Evolutionary conservation across 2,113 vertebrate genomes (phyloP).

Genomic region (Ranitomeya variabilis): DNA sequence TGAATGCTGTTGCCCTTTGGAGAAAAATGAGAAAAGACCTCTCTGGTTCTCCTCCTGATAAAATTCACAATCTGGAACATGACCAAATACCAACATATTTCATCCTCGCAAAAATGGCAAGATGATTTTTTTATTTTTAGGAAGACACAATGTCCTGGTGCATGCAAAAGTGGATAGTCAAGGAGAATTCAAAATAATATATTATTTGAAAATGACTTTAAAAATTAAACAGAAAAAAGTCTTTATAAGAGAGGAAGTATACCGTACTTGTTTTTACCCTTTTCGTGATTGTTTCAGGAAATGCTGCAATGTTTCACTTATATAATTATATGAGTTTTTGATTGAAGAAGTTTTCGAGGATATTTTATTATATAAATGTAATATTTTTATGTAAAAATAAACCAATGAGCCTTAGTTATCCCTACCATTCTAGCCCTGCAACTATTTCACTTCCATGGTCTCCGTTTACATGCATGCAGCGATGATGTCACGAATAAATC

Average conservation of each 20-base stretch:
- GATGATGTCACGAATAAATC: too few species aligned
- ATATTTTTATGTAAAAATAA: too few species aligned
- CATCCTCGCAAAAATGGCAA: conserved; percentile 66
- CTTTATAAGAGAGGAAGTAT: neutral
- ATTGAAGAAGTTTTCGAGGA: too few species aligned
- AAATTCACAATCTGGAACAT: conserved; percentile 73
- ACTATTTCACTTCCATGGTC: too few species aligned
- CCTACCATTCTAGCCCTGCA: too few species aligned
- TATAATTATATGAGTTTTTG: neutral
- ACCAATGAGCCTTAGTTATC: too few species aligned
- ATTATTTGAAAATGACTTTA: conserved; percentile 72
- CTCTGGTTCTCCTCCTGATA: conserved; percentile 69
- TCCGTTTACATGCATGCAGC: too few species aligned
- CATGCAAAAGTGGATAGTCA: conserved; percentile 68
- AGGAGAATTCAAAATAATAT: conserved; percentile 65
- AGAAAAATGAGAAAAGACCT: conserved; percentile 71
- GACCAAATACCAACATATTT: conserved; percentile 70
- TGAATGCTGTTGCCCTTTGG: conserved; percentile 70
- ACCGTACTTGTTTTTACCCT: neutral
- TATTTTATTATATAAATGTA: too few species aligned
- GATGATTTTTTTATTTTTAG: conserved; percentile 67
- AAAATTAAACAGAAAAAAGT: conserved; percentile 60
- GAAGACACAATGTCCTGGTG: conserved; percentile 68
- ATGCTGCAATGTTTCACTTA: neutral
- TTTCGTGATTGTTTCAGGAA: neutral